These are phyloP conservation scores for Cromileptes altivelis DNA, from an alignment of 2,113 vertebrate genomes.

Conservation along the genomic window DNA sequence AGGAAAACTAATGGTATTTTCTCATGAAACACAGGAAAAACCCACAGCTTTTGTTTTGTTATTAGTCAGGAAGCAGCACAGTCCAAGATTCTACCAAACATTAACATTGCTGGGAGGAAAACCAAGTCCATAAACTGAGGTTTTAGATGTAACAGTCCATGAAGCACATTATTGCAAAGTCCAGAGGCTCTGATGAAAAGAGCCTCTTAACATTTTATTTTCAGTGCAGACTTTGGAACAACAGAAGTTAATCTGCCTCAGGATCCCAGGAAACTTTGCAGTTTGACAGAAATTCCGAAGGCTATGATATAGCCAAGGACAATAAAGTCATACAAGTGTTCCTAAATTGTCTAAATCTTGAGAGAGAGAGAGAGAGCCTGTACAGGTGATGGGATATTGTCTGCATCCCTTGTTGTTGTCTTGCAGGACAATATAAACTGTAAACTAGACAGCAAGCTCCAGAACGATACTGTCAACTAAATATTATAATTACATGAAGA, in stretches of 20 bases:
- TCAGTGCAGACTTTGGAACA: background rate
- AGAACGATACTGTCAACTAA: background rate
- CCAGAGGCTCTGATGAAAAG: background rate
- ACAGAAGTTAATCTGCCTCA: background rate
- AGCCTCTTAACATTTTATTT: conserved; percentile 2
- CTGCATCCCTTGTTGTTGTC: background rate
- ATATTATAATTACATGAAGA: background rate
- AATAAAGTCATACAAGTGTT: conserved; percentile 4
- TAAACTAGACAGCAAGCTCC: background rate
- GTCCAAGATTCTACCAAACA: background rate
- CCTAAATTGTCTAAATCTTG: background rate
- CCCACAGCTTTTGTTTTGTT: too few relatives aligned
- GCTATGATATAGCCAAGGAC: background rate
- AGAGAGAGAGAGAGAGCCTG: background rate
- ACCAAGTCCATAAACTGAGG: background rate
- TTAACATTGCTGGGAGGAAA: background rate
- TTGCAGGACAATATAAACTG: background rate
- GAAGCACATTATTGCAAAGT: background rate
- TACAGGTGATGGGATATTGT: background rate
- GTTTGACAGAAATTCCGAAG: background rate
- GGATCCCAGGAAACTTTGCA: background rate
- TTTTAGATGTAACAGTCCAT: background rate
- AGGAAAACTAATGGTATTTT: background rate
- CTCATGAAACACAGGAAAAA: background rate
- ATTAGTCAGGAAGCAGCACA: too few relatives aligned